These are phyloP conservation scores for Chionis minor DNA, from an alignment of 2,113 vertebrate genomes.

Conservation along the genomic window DNA sequence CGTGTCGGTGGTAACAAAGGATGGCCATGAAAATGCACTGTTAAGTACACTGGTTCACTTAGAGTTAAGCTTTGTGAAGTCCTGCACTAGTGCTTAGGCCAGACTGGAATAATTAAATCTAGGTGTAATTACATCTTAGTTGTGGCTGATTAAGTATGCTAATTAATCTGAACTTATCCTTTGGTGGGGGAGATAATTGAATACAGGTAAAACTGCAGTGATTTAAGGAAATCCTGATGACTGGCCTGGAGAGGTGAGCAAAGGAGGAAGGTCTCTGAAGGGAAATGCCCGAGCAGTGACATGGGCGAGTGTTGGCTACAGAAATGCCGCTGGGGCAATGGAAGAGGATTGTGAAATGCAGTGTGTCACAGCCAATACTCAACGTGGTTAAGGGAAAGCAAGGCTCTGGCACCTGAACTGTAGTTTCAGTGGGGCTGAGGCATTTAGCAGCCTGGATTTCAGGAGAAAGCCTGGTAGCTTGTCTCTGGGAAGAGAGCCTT, in stretches of 20 bases:
- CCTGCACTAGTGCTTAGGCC: not conserved
- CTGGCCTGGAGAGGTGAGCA: not conserved
- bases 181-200: not conserved
- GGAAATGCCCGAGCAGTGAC: not conserved
- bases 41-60: fast-evolving
- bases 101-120: conserved; percentile 32
- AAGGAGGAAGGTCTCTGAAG: not conserved
- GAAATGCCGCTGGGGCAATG: not conserved
- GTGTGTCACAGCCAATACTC: fast-evolving
- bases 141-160: conserved; percentile 29
- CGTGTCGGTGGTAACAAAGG: not conserved
- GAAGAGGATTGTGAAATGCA: not conserved
- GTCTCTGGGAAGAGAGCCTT: not conserved
- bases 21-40: not conserved
- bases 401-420: not conserved
- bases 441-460: not conserved
- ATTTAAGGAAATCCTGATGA: not conserved
- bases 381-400: fast-evolving
- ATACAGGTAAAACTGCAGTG: not conserved
- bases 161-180: conserved; percentile 25
- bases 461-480: not conserved
- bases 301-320: not conserved
- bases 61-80: not conserved
- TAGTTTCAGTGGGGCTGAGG: not conserved
- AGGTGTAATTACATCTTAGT: conserved; percentile 23